phyloP scores from a whole-genome alignment of 2,797 vertebrate species.

The Etheostoma perlongum region DNA sequence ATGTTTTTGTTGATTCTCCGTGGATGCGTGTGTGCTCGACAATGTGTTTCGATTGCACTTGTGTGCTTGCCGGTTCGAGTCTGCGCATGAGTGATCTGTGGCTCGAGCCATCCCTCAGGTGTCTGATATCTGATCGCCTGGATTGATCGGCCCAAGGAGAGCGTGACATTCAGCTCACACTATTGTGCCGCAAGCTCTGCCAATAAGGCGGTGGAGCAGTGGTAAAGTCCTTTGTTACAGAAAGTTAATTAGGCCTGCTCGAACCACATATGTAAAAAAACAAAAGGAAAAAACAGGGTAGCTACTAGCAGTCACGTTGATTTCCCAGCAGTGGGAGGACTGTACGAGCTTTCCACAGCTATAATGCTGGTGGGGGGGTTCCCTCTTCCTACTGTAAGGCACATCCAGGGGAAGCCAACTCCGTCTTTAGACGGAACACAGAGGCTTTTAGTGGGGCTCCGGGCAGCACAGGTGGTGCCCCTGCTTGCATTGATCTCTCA shows the following conservation, averaged over 20 bases:
- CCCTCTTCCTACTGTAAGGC: slow-evolving; percentile 45
- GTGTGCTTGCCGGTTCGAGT: slow-evolving; percentile 18
- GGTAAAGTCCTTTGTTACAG: slow-evolving; percentile 53
- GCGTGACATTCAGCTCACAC: slow-evolving; percentile 80
- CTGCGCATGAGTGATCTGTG: slow-evolving; percentile 54
- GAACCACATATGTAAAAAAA: slow-evolving; percentile 30
- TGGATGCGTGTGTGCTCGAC: slow-evolving; percentile 24
- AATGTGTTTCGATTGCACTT: slow-evolving; percentile 35
- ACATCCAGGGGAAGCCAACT: slow-evolving; percentile 59
- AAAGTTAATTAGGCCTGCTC: slow-evolving; percentile 71
- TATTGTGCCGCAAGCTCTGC: slow-evolving; percentile 56
- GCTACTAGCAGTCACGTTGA: slow-evolving; percentile 46
- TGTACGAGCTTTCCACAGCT: slow-evolving; percentile 32
- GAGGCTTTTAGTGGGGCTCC: slow-evolving; percentile 75
- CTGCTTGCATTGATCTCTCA: slow-evolving; percentile 68
- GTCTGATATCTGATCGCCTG: slow-evolving; percentile 83
- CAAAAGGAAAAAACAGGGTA: slow-evolving; percentile 1
- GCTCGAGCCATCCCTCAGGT: slow-evolving; percentile 76
- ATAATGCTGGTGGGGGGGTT: slow-evolving; percentile 29
- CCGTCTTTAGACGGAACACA: slow-evolving; percentile 57
- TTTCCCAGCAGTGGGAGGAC: slow-evolving; percentile 52
- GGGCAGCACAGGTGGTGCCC: slow-evolving; percentile 68
- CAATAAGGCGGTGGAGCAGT: slow-evolving; percentile 41
- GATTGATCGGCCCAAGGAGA: slow-evolving; percentile 86
- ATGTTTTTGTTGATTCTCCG: slow-evolving; percentile 32